Percentiles rank a stretch among this genome's conserved stretches.
These are phyloP conservation scores for Ranitomeya variabilis DNA, from an alignment of 2,113 vertebrate species.

Conservation along the genomic window DNA sequence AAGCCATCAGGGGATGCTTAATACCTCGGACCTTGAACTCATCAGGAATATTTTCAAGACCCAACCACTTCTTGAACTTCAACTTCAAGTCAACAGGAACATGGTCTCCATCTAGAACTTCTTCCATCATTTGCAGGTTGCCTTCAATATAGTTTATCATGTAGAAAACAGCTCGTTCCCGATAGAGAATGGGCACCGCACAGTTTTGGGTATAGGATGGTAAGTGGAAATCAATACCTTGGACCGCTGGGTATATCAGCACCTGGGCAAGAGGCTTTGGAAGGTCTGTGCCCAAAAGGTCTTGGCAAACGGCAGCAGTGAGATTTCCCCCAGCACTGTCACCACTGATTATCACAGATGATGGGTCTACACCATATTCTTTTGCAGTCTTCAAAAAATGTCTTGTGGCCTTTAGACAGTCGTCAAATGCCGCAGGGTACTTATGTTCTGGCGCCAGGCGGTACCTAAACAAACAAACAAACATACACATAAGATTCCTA, in stretches of 20 bases:
- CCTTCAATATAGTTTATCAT: conserved; percentile 70
- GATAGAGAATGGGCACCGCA: conserved; percentile 72
- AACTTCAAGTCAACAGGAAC: conserved; percentile 71
- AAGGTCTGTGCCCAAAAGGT: conserved; percentile 68
- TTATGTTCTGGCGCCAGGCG: conserved; percentile 77
- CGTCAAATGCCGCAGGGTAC: conserved; percentile 70
- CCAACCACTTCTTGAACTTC: conserved; percentile 74
- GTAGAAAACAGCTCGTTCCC: conserved; percentile 67
- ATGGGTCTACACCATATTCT: conserved; percentile 75
- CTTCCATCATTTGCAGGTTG: conserved; percentile 62
- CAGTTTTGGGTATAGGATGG: conserved; percentile 85
- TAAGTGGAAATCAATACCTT: conserved; percentile 79
- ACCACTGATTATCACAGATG: conserved; percentile 74
- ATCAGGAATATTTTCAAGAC: conserved; percentile 72
- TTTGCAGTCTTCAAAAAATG: conserved; percentile 77
- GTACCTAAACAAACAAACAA: conserved; percentile 68
- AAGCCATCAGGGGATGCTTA: neutral
- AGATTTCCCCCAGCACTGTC: conserved; percentile 80
- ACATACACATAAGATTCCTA: neutral
- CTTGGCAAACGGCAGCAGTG: conserved; percentile 75
- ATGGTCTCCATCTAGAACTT: conserved; percentile 71
- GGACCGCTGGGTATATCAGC: conserved; percentile 79
- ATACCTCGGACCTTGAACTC: conserved; percentile 71
- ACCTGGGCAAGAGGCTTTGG: conserved; percentile 79
- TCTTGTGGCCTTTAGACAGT: conserved; percentile 74